A percentile compares a stretch with the other conserved stretches of the same genome.
phyloP scores from a whole-genome alignment of 2,113 vertebrate species.

The Thinocorus orbignyianus region DNA sequence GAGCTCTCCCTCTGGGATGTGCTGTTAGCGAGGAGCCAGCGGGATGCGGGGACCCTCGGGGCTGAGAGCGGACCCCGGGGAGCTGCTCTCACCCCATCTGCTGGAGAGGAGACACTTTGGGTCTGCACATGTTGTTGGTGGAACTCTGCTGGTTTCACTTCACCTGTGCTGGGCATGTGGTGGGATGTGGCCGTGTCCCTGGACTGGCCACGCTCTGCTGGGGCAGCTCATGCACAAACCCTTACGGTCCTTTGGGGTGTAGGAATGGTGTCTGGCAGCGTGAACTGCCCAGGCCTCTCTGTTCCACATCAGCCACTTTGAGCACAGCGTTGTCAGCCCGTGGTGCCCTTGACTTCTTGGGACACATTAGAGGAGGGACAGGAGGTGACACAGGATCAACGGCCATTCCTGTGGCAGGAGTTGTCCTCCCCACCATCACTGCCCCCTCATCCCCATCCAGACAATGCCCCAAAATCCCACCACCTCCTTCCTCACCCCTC shows the following conservation, averaged over 20 bases:
- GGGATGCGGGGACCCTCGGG: not conserved
- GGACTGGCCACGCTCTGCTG: no score
- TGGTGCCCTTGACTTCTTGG: not conserved
- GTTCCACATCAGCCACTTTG: rapidly evolving
- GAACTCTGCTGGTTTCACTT: no score
- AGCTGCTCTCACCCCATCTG: not conserved
- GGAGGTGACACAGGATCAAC: not conserved
- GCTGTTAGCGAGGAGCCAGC: rapidly evolving
- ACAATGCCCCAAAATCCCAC: not conserved
- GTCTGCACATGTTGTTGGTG: not conserved
- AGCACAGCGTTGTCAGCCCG: not conserved
- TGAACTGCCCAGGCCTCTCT: not conserved
- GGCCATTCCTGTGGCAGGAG: not conserved
- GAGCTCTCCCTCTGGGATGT: not conserved
- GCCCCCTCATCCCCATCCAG: not conserved
- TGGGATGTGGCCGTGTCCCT: not conserved
- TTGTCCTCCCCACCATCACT: not conserved
- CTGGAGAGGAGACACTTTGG: no score
- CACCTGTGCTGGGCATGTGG: rapidly evolving
- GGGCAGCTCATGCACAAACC: not conserved
- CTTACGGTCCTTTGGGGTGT: not conserved
- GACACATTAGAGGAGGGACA: rapidly evolving
- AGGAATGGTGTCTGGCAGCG: not conserved
- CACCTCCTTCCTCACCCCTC: not conserved
- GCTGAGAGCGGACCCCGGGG: not conserved